Conservation (phyloP, 2,888 invertebrate genomes). For the Dione juno region DNA sequence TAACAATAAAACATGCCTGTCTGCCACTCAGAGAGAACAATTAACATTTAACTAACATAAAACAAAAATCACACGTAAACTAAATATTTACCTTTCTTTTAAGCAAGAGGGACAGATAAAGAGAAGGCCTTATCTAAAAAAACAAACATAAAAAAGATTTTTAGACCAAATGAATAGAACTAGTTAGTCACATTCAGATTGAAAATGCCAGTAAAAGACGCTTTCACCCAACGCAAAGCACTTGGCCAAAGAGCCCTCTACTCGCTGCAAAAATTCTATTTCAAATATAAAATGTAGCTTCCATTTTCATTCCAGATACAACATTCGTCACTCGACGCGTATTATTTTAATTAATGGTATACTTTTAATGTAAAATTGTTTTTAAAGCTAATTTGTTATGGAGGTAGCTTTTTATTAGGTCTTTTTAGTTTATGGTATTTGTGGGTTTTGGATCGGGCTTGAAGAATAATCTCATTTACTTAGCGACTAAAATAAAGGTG, state of each 20-base stretch:
- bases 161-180: conserved; percentile 11
- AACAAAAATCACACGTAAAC: too few species aligned
- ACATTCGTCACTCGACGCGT: not conserved
- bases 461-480: too few species aligned
- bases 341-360: conserved; percentile 9
- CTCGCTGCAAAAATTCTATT: conserved; percentile 20
- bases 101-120: too few species aligned
- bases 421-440: too few species aligned
- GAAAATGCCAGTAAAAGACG: conserved; percentile 17
- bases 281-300: conserved; percentile 18
- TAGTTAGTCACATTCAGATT: conserved; percentile 15
- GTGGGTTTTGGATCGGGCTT: too few species aligned
- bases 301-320: conserved; percentile 4
- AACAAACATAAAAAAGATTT: not conserved
- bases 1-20: too few species aligned
- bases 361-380: not conserved
- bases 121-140: not conserved
- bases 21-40: too few species aligned
- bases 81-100: too few species aligned
- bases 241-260: conserved; percentile 17
- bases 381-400: not conserved
- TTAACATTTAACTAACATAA: too few species aligned
- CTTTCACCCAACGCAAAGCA: conserved; percentile 1
- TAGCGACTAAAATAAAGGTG: too few species aligned
- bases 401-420: too few species aligned